Evolutionary conservation across 1,140 invertebrate species (phyloP), one percentile per base, ranked within the genome.

Genomic region (Cotesia chilonis): DNA sequence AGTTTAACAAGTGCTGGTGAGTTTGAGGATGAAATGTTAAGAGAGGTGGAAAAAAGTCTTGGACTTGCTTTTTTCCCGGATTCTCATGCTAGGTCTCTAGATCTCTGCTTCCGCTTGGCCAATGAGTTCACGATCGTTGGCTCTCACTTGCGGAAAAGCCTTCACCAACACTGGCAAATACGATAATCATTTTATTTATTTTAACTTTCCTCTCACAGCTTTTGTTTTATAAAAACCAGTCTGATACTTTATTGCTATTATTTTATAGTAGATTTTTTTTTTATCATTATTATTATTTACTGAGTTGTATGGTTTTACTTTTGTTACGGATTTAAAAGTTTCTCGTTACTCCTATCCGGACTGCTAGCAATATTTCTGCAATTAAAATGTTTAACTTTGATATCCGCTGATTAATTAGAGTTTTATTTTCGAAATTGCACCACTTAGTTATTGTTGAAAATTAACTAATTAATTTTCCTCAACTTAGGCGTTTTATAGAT

Each of bases 81-180:
- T 20, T 36, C 37, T 63, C 9, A 36, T 20, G 17, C 57, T 55
- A 28, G 35, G 35, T 37, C 60, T 37, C 9, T 38, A 12, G 60
- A 60, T 60, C 63, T 65, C 12, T 51, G 51, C 51, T 66, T 66
- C 51, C 51, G 51, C 41, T 54, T 35, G 28, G 14, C 36, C 64
- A 66, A 66, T 6, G 64, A 66, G 64, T 66, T 66, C 64, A 66
- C 64, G 41, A 66, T 66, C 51, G 64, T 66, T 38, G 64, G 64
- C 36, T 37, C 64, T 54, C 36, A 17, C 51, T 38, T 28, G 17
- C 64, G 51, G 47, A 66, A 38, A 52, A 52, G 36, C 17, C 64
- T 51, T 66, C 28, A 28, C 14, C 64, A 10, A 17, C 41, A 38
- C 20, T 17, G 51, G 17, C 17, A 66, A 66, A 66, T 66, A 52